These are phyloP conservation scores for Pseudomyrmex pallidus DNA, from an alignment of 1,140 invertebrate species.

Conservation along the genomic window DNA sequence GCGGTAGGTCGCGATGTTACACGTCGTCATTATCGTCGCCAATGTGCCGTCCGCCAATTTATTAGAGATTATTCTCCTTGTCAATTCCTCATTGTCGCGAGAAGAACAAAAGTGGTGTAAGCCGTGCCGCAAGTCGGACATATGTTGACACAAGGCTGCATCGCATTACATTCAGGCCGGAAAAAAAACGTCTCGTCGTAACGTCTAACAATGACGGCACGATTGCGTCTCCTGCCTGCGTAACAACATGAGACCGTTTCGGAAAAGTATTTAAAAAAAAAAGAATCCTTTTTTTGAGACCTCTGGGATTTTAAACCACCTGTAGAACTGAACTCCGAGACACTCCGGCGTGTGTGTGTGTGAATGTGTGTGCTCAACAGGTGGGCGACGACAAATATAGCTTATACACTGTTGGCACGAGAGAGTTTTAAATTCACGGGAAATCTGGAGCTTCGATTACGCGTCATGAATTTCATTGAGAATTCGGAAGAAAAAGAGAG, in stretches of 20 bases:
- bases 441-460: slow-evolving; percentile 24
- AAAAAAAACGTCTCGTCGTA: neutral
- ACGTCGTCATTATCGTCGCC: slow-evolving; percentile 16
- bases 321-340: slow-evolving; percentile 43
- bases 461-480: neutral
- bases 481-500: neutral
- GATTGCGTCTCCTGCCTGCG: too few species aligned
- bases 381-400: slow-evolving; percentile 59
- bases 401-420: slow-evolving; percentile 5
- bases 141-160: neutral
- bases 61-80: slow-evolving; percentile 69
- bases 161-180: too few species aligned
- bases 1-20: slow-evolving; percentile 81
- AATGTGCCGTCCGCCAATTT: slow-evolving; percentile 75
- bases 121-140: slow-evolving; percentile 3
- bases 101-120: neutral
- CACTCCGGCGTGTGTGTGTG: too few species aligned
- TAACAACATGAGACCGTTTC: too few species aligned
- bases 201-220: neutral
- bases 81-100: slow-evolving; percentile 26
- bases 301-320: slow-evolving; percentile 44
- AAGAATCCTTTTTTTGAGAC: neutral
- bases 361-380: slow-evolving; percentile 63
- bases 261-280: too few species aligned
- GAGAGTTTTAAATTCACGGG: slow-evolving; percentile 21